Base-by-base conservation (phyloP, 2,888 invertebrate species). In the Tribolium freemani region DNA sequence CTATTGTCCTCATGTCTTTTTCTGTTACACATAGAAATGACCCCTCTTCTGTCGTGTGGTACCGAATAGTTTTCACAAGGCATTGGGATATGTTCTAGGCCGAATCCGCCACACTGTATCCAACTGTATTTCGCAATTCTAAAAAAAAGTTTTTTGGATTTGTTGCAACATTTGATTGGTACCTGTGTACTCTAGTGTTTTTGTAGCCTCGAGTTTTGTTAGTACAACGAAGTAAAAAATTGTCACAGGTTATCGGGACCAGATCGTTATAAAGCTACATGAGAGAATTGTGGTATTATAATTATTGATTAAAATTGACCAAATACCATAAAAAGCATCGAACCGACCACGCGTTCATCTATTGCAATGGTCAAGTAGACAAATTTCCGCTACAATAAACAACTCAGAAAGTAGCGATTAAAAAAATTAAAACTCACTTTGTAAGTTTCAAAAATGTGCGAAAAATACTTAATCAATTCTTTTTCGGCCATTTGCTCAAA, bases 1-100 rank as follows among this genome's bases (percentile, higher is more conserved):
- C 89, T 90, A 83, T 93, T 93, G 75, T 90, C 89, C 11, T 83
- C 80, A 82, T 93, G 90, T 74, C 90, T 89, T 56, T 91, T 92
- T 82, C 89, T 88, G 82, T 93, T 93, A 63, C 91, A 92, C 91
- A 93, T 92, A 11, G 91, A 91, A n/a, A 94, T 84, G 8, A 93
- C 89, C 0, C 94, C 94, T 67, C 93, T 87, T 79, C 88, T 87
- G 78, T 91, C 89, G 80, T 92, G 92, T 0, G 89, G 88, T 20
- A 93, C 85, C 9, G 89, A 88, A 83, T 91, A 93, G 78, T 91
- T 92, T 84, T 94, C 94, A 81, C 93, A 93, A 9, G 86, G 84
- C 80, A 90, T 84, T 0, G 84, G 81, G 3, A 75, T 80, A 44
- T 83, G 83, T 74, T 88, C 86, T 13, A 89, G 76, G 1, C 86